Evolutionary conservation across 2,888 invertebrate species (phyloP).

Genomic region (Camptogramma bilineatum): DNA sequence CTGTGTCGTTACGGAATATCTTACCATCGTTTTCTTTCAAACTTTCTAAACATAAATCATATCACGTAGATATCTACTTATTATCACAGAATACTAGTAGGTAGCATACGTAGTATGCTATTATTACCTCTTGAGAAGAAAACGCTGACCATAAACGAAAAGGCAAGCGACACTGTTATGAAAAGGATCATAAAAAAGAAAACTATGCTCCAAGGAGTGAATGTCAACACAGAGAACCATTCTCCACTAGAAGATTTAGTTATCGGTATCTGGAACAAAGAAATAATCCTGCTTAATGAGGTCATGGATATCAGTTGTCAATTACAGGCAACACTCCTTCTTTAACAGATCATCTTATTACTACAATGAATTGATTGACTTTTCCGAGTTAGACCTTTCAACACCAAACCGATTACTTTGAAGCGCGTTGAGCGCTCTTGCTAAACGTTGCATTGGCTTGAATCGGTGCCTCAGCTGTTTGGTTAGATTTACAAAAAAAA

Average conservation of each 20-base stretch:
- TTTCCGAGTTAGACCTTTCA: no score
- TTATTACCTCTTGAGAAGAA: slow-evolving; percentile 91
- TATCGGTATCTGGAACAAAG: slow-evolving; percentile 78
- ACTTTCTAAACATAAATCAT: background rate
- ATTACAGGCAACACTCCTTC: no score
- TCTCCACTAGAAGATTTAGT: slow-evolving; percentile 69
- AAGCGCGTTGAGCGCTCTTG: no score
- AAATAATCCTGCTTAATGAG: background rate
- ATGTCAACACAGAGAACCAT: slow-evolving; percentile 87
- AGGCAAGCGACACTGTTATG: slow-evolving; percentile 88
- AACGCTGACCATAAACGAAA: slow-evolving; percentile 92
- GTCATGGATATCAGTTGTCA: background rate
- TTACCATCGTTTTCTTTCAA: background rate
- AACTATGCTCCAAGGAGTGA: slow-evolving; percentile 87
- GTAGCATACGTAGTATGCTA: no score
- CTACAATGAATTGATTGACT: no score
- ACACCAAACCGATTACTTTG: no score
- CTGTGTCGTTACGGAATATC: background rate
- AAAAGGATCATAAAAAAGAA: slow-evolving; percentile 91
- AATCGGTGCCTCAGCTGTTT: no score
- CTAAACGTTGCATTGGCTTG: no score
- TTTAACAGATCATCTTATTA: no score
- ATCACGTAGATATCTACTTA: background rate
- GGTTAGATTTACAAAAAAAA: no score
- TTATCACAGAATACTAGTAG: no score